Percentiles rank a stretch among this genome's conserved stretches.
Conservation (phyloP, 2,797 vertebrate genomes). For the Enteromius anoplus region DNA sequence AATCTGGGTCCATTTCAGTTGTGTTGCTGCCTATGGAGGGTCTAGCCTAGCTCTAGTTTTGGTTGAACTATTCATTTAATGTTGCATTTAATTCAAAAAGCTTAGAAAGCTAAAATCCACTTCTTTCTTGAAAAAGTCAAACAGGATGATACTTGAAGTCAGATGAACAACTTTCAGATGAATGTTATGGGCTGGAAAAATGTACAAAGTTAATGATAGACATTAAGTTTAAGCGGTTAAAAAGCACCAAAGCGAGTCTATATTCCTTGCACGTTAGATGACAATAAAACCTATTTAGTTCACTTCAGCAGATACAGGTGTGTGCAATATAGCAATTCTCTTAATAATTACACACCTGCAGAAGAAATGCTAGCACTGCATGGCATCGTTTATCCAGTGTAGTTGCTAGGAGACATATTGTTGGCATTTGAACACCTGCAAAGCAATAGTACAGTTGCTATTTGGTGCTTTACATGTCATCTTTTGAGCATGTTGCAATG, state of each 20-base stretch:
- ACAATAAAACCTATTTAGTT: neutral
- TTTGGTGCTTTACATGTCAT: neutral
- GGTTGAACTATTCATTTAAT: neutral
- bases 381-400: neutral
- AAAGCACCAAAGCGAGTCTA: neutral
- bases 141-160: neutral
- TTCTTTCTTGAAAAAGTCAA: neutral
- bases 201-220: neutral
- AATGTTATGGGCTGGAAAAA: neutral
- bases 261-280: neutral
- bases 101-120: neutral
- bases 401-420: neutral
- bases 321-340: neutral
- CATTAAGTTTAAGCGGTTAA: neutral
- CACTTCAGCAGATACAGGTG: neutral
- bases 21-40: no score
- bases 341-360: neutral
- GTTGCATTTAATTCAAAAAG: neutral
- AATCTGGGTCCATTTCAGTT: no score
- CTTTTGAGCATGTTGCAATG: neutral
- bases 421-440: neutral
- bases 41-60: no score
- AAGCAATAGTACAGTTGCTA: neutral
- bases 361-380: neutral
- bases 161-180: neutral